These are phyloP conservation scores for Synanthedon formicaeformis DNA, from an alignment of 2,888 invertebrate genomes.

Conservation along the genomic window DNA sequence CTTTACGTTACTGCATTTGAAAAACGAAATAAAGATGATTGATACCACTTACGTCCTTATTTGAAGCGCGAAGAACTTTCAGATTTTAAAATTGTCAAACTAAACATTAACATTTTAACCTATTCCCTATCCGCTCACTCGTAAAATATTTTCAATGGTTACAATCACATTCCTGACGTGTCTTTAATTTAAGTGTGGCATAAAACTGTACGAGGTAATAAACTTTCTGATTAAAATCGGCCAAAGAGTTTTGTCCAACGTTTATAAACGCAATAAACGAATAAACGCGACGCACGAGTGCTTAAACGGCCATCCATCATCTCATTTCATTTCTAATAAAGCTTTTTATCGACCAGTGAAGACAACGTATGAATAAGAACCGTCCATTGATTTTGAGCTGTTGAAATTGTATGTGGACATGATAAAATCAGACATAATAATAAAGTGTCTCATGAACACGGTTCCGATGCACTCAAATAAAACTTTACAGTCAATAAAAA, in stretches of 20 bases:
- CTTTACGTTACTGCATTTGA: too few species aligned
- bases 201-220: constrained; percentile 2
- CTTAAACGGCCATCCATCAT: too few species aligned
- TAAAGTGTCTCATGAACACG: constrained; percentile 31
- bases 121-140: too few species aligned
- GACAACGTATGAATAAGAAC: not conserved
- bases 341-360: too few species aligned
- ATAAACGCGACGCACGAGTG: not conserved
- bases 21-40: too few species aligned
- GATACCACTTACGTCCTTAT: too few species aligned
- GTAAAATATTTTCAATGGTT: not conserved
- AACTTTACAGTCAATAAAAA: constrained; percentile 36
- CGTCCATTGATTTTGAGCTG: not conserved
- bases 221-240: constrained; percentile 1
- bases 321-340: too few species aligned
- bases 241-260: not conserved
- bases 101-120: too few species aligned
- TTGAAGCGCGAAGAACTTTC: too few species aligned
- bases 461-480: constrained; percentile 30
- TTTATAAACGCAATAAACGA: not conserved
- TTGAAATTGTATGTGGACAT: not conserved
- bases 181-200: constrained; percentile 12
- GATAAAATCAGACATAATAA: constrained; percentile 9
- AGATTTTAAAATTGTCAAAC: too few species aligned
- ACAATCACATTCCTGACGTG: constrained; percentile 21